Conservation (phyloP, 2,888 invertebrate genomes). For the Andrena bucephala region DNA sequence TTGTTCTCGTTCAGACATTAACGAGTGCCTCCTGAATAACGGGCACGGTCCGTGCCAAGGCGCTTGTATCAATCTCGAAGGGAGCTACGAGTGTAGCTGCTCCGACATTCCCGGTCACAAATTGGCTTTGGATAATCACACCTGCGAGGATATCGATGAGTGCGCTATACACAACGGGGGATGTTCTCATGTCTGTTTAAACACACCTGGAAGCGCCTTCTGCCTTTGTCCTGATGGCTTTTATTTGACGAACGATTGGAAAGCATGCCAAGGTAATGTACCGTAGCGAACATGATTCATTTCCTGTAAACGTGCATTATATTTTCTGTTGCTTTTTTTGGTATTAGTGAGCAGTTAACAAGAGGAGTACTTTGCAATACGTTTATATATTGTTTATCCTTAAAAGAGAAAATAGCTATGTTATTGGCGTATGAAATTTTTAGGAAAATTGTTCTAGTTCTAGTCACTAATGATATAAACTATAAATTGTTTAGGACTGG, state of each 20-base stretch:
- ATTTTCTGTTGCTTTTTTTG: background rate
- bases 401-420: too few relatives aligned
- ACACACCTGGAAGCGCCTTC: conserved; percentile 86
- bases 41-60: conserved; percentile 89
- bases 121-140: conserved; percentile 86
- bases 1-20: conserved; percentile 85
- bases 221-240: conserved; percentile 82
- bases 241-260: conserved; percentile 77
- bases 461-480: too few relatives aligned
- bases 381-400: too few relatives aligned
- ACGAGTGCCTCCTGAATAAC: conserved; percentile 88
- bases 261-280: conserved; percentile 79
- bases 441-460: too few relatives aligned
- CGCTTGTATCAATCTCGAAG: conserved; percentile 87
- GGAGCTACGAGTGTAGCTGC: conserved; percentile 88
- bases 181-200: conserved; percentile 88
- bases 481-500: too few relatives aligned
- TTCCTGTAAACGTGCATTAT: background rate
- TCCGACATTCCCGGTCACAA: conserved; percentile 87
- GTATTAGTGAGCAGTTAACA: background rate
- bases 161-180: conserved; percentile 86
- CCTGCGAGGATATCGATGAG: conserved; percentile 87
- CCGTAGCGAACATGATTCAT: background rate
- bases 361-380: too few relatives aligned
- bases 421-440: too few relatives aligned